These are phyloP conservation scores for Chymomyza amoena DNA, from an alignment of 2,888 invertebrate species.

Conservation along the genomic window DNA sequence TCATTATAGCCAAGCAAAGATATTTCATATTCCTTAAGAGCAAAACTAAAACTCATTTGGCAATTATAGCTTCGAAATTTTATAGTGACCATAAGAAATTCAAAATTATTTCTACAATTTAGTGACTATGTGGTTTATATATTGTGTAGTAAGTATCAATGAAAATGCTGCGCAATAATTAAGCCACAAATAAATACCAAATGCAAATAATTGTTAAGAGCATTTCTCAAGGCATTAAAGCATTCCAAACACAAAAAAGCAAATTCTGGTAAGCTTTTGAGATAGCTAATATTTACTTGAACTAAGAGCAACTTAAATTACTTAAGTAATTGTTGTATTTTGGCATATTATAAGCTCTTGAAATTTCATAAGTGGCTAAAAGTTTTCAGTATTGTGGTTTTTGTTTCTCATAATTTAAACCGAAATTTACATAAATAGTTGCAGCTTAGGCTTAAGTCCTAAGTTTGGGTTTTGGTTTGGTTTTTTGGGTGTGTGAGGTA, in stretches of 20 bases:
- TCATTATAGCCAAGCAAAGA: too few species aligned
- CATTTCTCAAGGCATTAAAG: neutral
- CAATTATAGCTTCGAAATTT: neutral
- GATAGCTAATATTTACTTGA: neutral
- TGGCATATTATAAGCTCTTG: neutral
- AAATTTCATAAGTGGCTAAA: neutral
- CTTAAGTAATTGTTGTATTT: neutral
- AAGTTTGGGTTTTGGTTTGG: neutral
- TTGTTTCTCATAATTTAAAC: neutral
- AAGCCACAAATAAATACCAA: neutral
- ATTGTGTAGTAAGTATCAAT: too few species aligned
- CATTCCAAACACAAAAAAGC: neutral
- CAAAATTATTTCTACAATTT: neutral
- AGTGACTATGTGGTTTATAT: neutral
- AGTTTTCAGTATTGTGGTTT: neutral
- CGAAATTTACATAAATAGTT: neutral
- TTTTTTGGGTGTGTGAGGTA: neutral
- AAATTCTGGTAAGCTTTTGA: neutral
- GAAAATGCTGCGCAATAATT: neutral
- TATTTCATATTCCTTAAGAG: too few species aligned
- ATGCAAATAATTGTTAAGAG: neutral
- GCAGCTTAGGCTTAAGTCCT: neutral
- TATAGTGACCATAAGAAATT: neutral
- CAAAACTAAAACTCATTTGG: neutral
- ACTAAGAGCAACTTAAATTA: neutral